phyloP scores from a whole-genome alignment of 2,888 invertebrate genomes.

The Caenorhabditis doughertyi region DNA sequence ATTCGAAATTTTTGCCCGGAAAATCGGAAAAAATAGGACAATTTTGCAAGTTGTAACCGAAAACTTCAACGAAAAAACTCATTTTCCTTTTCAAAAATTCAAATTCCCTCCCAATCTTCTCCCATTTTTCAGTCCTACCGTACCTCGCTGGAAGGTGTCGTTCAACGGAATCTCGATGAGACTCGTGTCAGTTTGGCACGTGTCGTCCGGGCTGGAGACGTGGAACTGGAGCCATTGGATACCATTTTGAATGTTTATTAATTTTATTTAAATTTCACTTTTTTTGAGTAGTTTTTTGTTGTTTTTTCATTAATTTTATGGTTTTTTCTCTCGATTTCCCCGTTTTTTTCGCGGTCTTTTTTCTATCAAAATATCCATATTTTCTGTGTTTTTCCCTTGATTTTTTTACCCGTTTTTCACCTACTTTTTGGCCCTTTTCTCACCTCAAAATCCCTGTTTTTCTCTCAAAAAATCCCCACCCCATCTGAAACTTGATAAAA shows the following conservation, averaged over 20 bases:
- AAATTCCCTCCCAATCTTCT: no score
- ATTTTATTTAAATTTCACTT: constrained; percentile 24
- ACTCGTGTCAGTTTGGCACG: constrained; percentile 62
- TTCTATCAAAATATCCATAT: no score
- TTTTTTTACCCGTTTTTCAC: neutral
- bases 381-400: constrained; percentile 3
- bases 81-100: neutral
- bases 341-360: constrained; percentile 10
- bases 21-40: no score
- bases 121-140: constrained; percentile 55
- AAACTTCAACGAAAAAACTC: no score
- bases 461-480: no score
- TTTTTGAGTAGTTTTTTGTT: constrained; percentile 12
- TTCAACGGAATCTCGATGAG: constrained; percentile 67
- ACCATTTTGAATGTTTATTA: constrained; percentile 63
- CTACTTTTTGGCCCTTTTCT: no score
- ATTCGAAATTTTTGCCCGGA: neutral
- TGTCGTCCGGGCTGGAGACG: constrained; percentile 68
- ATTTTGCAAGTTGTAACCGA: no score
- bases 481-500: no score
- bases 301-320: constrained; percentile 17
- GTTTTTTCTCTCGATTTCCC: constrained; percentile 1
- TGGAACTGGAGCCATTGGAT: constrained; percentile 67
- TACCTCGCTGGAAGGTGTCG: constrained; percentile 58
- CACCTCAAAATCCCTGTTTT: no score